Evolutionary conservation across 2,113 vertebrate genomes (phyloP).

Genomic region (Neoarius graeffei): DNA sequence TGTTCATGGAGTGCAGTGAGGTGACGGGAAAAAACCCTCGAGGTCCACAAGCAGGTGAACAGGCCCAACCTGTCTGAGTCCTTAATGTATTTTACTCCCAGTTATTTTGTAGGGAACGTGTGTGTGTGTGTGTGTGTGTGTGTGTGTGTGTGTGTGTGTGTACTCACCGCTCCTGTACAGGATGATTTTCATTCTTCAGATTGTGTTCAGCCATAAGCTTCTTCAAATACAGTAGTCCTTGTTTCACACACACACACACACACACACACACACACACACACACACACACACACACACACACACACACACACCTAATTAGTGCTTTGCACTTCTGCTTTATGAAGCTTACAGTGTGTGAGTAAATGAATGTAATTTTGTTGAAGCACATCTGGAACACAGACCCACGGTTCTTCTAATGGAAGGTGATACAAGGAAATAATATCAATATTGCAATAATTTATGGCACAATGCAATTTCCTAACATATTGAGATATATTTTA

Average conservation of each 20-base stretch:
- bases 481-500: not conserved
- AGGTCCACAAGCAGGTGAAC: not conserved
- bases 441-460: not conserved
- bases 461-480: not conserved
- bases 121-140: slow-evolving; percentile 5
- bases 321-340: not conserved
- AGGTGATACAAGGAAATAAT: not conserved
- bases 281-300: too few species aligned
- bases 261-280: too few species aligned
- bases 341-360: not conserved
- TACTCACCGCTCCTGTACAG: slow-evolving; percentile 84
- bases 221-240: slow-evolving; percentile 84
- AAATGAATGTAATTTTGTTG: not conserved
- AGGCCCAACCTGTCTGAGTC: not conserved
- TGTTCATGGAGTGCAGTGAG: not conserved
- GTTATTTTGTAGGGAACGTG: not conserved
- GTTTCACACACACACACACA: slow-evolving; percentile 19
- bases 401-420: not conserved
- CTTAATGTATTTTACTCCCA: not conserved
- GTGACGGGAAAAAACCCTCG: not conserved
- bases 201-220: slow-evolving; percentile 85
- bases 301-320: not conserved
- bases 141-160: not conserved
- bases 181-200: slow-evolving; percentile 75
- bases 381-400: not conserved